Evolutionary conservation across 2,797 vertebrate genomes (phyloP).

Genomic region (Tamandua tetradactyla): DNA sequence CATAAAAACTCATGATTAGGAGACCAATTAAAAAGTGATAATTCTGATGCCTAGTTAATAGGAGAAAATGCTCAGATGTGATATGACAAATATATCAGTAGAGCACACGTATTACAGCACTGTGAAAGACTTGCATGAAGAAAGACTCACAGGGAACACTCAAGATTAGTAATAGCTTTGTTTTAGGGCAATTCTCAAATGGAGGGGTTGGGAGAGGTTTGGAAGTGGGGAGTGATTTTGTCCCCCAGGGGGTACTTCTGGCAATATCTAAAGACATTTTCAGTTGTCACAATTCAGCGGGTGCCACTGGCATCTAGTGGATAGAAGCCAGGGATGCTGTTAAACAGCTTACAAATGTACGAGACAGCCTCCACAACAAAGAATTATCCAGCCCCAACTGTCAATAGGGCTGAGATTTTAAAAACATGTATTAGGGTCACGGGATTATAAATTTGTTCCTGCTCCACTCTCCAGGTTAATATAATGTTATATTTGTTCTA

Average conservation of each 20-base stretch:
- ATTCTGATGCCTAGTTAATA: neutral
- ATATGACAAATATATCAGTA: neutral
- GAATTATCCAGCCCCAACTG: neutral
- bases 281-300: neutral
- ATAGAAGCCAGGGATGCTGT: neutral
- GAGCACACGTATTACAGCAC: neutral
- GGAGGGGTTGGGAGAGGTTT: too few species aligned
- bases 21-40: constrained; percentile 12
- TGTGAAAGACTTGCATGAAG: neutral
- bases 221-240: neutral
- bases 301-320: neutral
- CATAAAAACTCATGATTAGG: neutral
- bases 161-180: neutral
- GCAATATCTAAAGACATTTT: neutral
- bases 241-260: neutral
- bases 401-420: neutral
- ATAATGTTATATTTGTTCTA: neutral
- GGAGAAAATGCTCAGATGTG: neutral
- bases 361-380: neutral
- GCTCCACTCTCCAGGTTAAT: neutral
- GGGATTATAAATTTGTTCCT: neutral
- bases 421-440: neutral
- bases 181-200: neutral
- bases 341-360: neutral
- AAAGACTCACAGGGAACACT: neutral